Conservation (phyloP, 2,113 vertebrate species). For the Ptychochromis oligacanthus region DNA sequence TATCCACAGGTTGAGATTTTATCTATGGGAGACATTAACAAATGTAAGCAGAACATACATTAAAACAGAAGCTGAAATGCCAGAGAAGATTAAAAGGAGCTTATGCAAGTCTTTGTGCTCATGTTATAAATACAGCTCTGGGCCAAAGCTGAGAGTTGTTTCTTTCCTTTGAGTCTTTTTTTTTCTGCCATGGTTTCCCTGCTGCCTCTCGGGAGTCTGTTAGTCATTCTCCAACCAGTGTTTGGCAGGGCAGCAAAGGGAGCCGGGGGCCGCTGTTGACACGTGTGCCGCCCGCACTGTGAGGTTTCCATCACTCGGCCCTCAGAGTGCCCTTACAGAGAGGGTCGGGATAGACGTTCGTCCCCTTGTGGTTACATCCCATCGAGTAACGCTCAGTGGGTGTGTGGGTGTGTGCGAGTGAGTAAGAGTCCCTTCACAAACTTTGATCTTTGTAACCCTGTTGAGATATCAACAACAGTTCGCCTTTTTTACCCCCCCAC, state of each 20-base stretch:
- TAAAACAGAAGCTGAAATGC: slow-evolving; percentile 4
- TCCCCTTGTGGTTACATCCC: slow-evolving; percentile 42
- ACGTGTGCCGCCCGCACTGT: slow-evolving; percentile 51
- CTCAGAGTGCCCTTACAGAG: neutral
- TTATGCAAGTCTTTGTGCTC: slow-evolving; percentile 20
- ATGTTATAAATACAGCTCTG: slow-evolving; percentile 48
- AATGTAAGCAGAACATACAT: slow-evolving; percentile 12
- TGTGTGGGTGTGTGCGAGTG: slow-evolving; percentile 18
- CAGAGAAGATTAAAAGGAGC: slow-evolving; percentile 29
- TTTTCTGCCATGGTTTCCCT: slow-evolving; percentile 13
- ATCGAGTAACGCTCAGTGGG: neutral
- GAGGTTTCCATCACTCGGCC: slow-evolving; percentile 47
- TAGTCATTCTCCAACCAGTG: slow-evolving; percentile 45
- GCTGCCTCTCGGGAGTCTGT: slow-evolving; percentile 60
- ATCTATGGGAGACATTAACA: slow-evolving; percentile 15
- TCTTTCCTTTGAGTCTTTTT: slow-evolving; percentile 47
- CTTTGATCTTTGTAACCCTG: slow-evolving; percentile 62
- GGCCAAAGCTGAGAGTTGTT: slow-evolving; percentile 46
- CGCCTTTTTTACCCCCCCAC: neutral
- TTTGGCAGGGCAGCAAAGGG: slow-evolving; percentile 43
- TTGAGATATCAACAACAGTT: slow-evolving; percentile 54
- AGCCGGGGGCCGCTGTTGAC: slow-evolving; percentile 50
- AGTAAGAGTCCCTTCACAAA: slow-evolving; percentile 35
- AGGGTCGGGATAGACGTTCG: neutral
- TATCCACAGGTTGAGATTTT: neutral